Evolutionary conservation across 2,888 invertebrate species (phyloP), one percentile per base, ranked within the genome.

Genomic region (Carcina quercana): DNA sequence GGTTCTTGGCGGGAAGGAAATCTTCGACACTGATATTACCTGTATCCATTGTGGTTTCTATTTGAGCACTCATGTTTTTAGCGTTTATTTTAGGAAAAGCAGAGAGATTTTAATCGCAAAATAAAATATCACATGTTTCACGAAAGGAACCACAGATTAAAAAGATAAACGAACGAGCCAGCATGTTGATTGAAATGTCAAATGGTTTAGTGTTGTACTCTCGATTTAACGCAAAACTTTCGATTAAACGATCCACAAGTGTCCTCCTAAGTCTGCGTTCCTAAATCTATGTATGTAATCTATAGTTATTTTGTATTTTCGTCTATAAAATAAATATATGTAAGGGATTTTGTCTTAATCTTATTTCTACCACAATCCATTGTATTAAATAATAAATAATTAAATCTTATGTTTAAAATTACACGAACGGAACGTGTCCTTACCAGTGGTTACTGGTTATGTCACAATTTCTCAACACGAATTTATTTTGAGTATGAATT

Each of bases 11-110:
- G 1, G 85, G 84, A 34, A 85, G 52, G 50, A 87, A 87, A 36
- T 84, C 80, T 13, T 85, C 78, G 1, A 76, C 64, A 44, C 76
- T 85, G 20, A 87, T 86, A 38, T 87, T 86, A 43, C 73, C 72
- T 2, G 62, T 63, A 34, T 86, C 86, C 78, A 79, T 83, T 47
- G 53, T 64, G 14, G 22, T 30, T 5, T 12, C 20, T 25, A 24
- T 25, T 15, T 22, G 20, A 11, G 11, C 28, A 29, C 14, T 25
- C 20, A 13, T n/a, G n/a, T n/a, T n/a, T n/a, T n/a, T n/a, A 15
- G 25, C 21, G 19, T 30, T 15, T 7, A 17, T 27, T 5, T 13
- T 12, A 17, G 15, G 24, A 21, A 15, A 28, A 8, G 20, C n/a
- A n/a, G 15, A 25, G 38, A 39, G 29, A 10, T 29, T 10, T 13